Evolutionary conservation across 2,888 invertebrate genomes (phyloP).

Genomic region (Habrosyne pyritoides): DNA sequence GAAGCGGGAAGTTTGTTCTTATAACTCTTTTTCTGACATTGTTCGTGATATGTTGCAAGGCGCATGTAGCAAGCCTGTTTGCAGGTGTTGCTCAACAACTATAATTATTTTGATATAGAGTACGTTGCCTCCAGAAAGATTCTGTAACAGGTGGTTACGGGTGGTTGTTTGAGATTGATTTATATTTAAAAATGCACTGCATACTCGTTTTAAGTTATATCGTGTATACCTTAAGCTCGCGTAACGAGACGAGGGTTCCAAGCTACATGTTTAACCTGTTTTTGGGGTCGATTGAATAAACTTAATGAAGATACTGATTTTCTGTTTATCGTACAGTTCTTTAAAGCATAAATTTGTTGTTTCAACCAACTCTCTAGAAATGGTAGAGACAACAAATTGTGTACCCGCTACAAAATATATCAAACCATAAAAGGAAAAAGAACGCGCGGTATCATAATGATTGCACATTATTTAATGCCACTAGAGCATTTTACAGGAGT

Average conservation of each 20-base stretch:
- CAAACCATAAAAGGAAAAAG: neutral
- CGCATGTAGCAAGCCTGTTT: conserved; percentile 2
- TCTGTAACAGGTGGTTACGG: conserved; percentile 24
- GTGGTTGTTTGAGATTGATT: conserved; percentile 9
- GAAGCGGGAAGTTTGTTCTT: conserved; percentile 30
- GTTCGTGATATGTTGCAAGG: conserved; percentile 20
- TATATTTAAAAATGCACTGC: neutral
- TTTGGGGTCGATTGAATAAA: neutral
- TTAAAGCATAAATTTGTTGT: too few relatives aligned
- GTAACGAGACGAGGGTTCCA: too few relatives aligned
- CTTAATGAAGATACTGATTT: too few relatives aligned
- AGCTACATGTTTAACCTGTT: neutral
- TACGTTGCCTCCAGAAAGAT: conserved; percentile 13
- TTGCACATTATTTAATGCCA: neutral
- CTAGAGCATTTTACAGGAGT: neutral
- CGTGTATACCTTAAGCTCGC: neutral
- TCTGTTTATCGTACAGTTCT: too few relatives aligned
- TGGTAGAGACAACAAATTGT: neutral
- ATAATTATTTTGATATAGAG: conserved; percentile 23
- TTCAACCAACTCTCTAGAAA: too few relatives aligned
- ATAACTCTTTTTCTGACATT: conserved; percentile 19
- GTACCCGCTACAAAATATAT: neutral
- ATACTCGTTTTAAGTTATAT: neutral
- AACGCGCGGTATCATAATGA: neutral
- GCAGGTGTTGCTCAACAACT: conserved; percentile 25